Evolutionary conservation across 2,113 vertebrate genomes (phyloP), one percentile per base, ranked within the genome.

Genomic region (Petromus typicus): DNA sequence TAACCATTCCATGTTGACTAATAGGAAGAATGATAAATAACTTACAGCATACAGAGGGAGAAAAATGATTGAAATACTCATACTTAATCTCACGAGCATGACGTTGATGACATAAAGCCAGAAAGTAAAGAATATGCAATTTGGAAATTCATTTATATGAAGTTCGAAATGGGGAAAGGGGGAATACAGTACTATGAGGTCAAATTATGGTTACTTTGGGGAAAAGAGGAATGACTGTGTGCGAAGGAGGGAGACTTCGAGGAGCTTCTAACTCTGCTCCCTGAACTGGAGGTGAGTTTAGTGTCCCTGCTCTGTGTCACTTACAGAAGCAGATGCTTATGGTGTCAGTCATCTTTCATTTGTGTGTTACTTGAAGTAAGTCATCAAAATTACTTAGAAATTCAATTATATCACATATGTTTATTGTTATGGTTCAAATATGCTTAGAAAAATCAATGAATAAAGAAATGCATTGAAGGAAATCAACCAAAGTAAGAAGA

Each of bases 351-450:
- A 56, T 67, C 4, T 59, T 79, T 4, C 75, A 0, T 76, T 14
- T 51, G 20, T 30, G 10, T 61, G 13, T 45, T 20, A 92, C n/a
- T 32, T 93, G n/a, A 40, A 54, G 27, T 69, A 40, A 54, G 25
- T 63, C 67, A 94, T 51, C 45, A 90, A 78, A 30, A 32, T 83
- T 83, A 20, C 16, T 82, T 78, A 91, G 37, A 75, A 78, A 37
- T 79, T 73, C 22, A 75, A 54, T 76, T 63, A 83, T 12, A 80
- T 45, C 18, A 82, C 3, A 61, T 32, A 18, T 51, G 73, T 76
- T 22, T 79, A 37, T 54, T 79, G 20, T 69, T 27, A 79, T 14
- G 66, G 22, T 34, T 78, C 16, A 86, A 64, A 92, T 89, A 75
- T 37, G 45, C 45, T 48, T 30, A n/a, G 22, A 91, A 54, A 66